phyloP scores from a whole-genome alignment of 2,113 vertebrate genomes.

The Nothoprocta perdicaria region DNA sequence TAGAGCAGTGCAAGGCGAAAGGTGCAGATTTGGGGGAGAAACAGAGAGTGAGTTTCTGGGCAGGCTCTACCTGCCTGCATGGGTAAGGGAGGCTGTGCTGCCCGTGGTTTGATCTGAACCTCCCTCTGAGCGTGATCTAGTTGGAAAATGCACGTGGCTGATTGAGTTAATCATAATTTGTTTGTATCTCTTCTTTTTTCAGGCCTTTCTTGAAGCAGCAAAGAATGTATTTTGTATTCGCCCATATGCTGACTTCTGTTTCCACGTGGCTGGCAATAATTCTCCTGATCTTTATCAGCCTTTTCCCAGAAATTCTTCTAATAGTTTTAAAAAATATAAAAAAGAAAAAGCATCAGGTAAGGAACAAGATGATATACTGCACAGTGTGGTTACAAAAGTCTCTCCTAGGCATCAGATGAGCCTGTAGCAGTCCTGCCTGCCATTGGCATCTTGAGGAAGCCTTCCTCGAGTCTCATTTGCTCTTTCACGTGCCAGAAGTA shows the following conservation, averaged over 20 bases:
- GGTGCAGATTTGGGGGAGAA: neutral
- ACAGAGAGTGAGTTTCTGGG: neutral
- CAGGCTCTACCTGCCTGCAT: neutral
- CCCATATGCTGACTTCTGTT: constrained; percentile 93
- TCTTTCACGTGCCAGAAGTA: neutral
- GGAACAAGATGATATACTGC: constrained; percentile 28
- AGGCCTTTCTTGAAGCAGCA: constrained; percentile 97
- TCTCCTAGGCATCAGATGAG: constrained; percentile 28
- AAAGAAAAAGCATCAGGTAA: constrained; percentile 81
- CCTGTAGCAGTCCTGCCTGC: neutral
- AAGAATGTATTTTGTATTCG: constrained; percentile 96
- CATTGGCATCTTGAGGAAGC: constrained; percentile 40
- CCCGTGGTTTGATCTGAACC: neutral
- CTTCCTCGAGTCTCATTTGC: constrained; percentile 65
- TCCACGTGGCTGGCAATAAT: constrained; percentile 94
- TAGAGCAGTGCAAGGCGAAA: neutral
- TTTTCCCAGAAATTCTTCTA: constrained; percentile 93
- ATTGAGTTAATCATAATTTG: neutral
- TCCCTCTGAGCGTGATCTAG: neutral
- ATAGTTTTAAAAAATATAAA: constrained; percentile 79
- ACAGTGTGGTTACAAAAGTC: constrained; percentile 39
- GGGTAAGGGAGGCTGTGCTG: neutral
- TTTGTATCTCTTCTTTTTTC: constrained; percentile 57
- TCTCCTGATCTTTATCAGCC: constrained; percentile 92
- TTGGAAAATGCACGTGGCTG: neutral